Evolutionary conservation across 2,888 invertebrate genomes (phyloP), one percentile per base, ranked within the genome.

Genomic region (Matsumyia berberina): DNA sequence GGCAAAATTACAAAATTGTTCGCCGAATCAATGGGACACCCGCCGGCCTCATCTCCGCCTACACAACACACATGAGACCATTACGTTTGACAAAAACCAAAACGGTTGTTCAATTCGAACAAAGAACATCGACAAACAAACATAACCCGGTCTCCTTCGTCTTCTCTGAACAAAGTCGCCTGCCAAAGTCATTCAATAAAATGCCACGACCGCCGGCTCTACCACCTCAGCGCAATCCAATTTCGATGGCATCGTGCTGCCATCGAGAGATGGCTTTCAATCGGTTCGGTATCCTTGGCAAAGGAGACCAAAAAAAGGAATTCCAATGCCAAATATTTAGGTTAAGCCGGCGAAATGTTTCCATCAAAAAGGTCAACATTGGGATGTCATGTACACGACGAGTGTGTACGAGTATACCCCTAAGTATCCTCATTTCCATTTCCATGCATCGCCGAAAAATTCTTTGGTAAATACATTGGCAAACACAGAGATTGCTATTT

Each of bases 291-390:
- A 37, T 37, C 29, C 70, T 37, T 58, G 70, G 5, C 49, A 49
- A 44, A 29, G 11, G 37, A 0, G 37, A 1, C 5, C 58, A 15
- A 33, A 37, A 35, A 64, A 24, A 8, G 17, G 53, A 39, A 67
- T 53, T 15, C 42, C 29, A 42, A 53, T 66, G 62, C 39, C 66
- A 66, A 70, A 66, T 57, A 60, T 66, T 53, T 42, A 37, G 72
- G 70, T 49, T 60, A 53, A 29, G 39, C 53, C 29, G 15, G 31
- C 33, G 67, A 58, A 77, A 51, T 51, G 51, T 78, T 78, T 83
- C 46, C 66, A 67, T 49, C 78, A 67, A 67, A 77, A 83, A 57
- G 78, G 78, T 73, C 72, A 73, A 78, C 58, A 78, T 46, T 29
- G 24, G 42, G 51, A 57, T 51, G 51, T 44, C 46, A 60, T 35